These are phyloP conservation scores for Aphelinus certus DNA, from an alignment of 1,140 invertebrate species.

Conservation along the genomic window DNA sequence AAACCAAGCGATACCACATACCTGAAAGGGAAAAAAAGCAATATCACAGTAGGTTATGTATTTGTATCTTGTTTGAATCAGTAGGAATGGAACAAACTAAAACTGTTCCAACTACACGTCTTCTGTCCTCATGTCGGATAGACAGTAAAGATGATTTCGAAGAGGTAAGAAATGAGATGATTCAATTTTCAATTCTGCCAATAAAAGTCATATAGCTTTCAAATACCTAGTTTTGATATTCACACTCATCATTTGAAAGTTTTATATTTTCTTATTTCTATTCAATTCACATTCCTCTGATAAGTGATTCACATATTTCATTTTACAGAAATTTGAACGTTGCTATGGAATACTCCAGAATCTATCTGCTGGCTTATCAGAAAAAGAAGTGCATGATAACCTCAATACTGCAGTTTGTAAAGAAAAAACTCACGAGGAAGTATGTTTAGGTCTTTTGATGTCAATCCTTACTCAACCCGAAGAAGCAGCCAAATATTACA, in stretches of 20 bases:
- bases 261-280: slow-evolving; percentile 47
- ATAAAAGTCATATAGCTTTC: background rate
- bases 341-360: slow-evolving; percentile 80
- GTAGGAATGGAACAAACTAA: slow-evolving; percentile 58
- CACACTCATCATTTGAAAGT: slow-evolving; percentile 47
- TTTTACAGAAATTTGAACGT: slow-evolving; percentile 88
- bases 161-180: slow-evolving; percentile 71
- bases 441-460: slow-evolving; percentile 89
- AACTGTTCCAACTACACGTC: slow-evolving; percentile 50
- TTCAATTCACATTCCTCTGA: too few relatives aligned
- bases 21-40: too few relatives aligned
- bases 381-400: slow-evolving; percentile 93
- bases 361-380: slow-evolving; percentile 83
- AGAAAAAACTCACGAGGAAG: slow-evolving; percentile 89
- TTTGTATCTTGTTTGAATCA: too few relatives aligned
- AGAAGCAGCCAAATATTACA: slow-evolving; percentile 85
- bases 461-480: slow-evolving; percentile 88
- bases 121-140: slow-evolving; percentile 73
- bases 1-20: too few relatives aligned
- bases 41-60: too few relatives aligned
- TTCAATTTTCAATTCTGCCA: background rate
- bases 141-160: slow-evolving; percentile 86
- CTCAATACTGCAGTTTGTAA: slow-evolving; percentile 89
- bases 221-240: background rate
- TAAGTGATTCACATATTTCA: slow-evolving; percentile 42